These are phyloP conservation scores for Apotomis capreana DNA, from an alignment of 2,888 invertebrate species.

Conservation along the genomic window DNA sequence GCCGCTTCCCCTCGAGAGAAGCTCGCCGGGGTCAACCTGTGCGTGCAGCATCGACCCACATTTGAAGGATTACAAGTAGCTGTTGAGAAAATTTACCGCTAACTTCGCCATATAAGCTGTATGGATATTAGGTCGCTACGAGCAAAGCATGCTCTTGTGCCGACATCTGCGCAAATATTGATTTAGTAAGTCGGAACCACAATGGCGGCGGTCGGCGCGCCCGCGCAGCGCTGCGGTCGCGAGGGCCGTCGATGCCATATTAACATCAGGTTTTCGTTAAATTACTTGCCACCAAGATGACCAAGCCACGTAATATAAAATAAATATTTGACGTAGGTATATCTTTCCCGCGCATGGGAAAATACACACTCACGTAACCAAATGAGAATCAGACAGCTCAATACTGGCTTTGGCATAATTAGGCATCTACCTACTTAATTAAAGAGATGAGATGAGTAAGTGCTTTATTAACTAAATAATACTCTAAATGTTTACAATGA, in stretches of 20 bases:
- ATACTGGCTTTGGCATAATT: slow-evolving; percentile 13
- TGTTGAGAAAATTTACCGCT: slow-evolving; percentile 83
- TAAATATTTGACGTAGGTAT: slow-evolving; percentile 44
- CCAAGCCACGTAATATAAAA: slow-evolving; percentile 57
- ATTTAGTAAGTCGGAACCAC: slow-evolving; percentile 80
- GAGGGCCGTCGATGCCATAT: slow-evolving; percentile 53
- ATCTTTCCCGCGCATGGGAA: slow-evolving; percentile 33
- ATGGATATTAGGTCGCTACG: slow-evolving; percentile 83
- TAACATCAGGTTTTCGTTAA: slow-evolving; percentile 58
- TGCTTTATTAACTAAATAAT: not conserved
- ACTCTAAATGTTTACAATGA: not conserved
- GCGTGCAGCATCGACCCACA: slow-evolving; percentile 81
- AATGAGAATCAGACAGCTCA: not conserved
- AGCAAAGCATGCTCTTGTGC: slow-evolving; percentile 81
- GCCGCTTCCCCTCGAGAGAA: slow-evolving; percentile 67
- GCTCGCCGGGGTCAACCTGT: slow-evolving; percentile 73
- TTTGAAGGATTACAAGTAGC: slow-evolving; percentile 82
- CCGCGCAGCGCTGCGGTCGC: slow-evolving; percentile 56
- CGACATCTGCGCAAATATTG: slow-evolving; percentile 84
- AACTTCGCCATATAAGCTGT: slow-evolving; percentile 82
- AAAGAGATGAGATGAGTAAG: not conserved
- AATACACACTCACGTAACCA: slow-evolving; percentile 1
- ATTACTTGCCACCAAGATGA: slow-evolving; percentile 54
- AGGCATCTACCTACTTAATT: not conserved
- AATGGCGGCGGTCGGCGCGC: slow-evolving; percentile 65